Conservation (phyloP, 2,888 invertebrate genomes). For the Disparrhopalites patrizii region DNA sequence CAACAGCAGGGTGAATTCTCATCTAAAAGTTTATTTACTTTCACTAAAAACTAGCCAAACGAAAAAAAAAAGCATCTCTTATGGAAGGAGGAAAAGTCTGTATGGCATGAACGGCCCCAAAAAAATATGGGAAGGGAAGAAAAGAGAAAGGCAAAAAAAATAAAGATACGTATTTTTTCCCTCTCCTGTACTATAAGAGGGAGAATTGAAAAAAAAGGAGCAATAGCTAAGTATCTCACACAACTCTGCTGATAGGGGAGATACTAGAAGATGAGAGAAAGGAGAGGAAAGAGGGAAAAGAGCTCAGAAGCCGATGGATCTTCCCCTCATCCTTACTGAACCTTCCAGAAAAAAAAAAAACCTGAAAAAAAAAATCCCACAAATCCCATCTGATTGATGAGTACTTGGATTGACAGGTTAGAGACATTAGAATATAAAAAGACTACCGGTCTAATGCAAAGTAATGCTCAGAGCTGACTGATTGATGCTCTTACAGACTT, state of each 20-base stretch:
- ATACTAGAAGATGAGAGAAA: background rate
- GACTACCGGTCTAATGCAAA: slow-evolving; percentile 14
- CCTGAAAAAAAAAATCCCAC: too few species aligned
- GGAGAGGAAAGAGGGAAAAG: background rate
- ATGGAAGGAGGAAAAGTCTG: too few species aligned
- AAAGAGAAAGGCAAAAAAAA: too few species aligned
- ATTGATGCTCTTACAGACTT: slow-evolving; percentile 1
- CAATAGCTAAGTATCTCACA: background rate
- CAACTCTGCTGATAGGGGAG: background rate
- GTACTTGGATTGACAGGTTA: slow-evolving; percentile 22
- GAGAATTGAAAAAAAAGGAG: background rate
- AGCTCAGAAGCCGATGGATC: slow-evolving; percentile 1
- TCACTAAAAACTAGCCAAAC: slow-evolving; percentile 4
- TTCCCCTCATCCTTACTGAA: background rate
- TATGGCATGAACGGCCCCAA: too few species aligned
- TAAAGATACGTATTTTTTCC: too few species aligned
- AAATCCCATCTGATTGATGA: slow-evolving; percentile 29
- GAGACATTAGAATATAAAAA: slow-evolving; percentile 14
- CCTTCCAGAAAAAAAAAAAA: too few species aligned
- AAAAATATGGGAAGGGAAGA: too few species aligned
- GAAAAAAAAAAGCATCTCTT: background rate
- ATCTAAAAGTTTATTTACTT: slow-evolving; percentile 22
- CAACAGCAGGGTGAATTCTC: slow-evolving; percentile 5
- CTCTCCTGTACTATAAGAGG: too few species aligned
- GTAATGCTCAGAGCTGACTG: slow-evolving; percentile 18